A percentile compares a stretch with the other conserved stretches of the same genome.
These are phyloP conservation scores for Trichogramma evanescens DNA, from an alignment of 2,888 invertebrate species.

Conservation along the genomic window DNA sequence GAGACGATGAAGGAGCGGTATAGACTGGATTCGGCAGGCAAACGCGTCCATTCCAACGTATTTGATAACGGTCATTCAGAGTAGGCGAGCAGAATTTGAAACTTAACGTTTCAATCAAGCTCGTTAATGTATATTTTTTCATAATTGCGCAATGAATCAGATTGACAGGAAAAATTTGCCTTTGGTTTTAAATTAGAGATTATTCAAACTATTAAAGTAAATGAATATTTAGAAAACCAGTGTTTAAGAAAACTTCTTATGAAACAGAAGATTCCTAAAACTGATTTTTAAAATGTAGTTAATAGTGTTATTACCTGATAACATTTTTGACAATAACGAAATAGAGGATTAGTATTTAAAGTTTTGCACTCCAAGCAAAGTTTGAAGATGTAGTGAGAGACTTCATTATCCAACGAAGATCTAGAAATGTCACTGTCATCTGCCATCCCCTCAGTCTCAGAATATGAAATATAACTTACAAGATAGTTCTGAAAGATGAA, in stretches of 20 bases:
- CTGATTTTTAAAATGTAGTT: not conserved
- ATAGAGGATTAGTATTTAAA: constrained; percentile 58
- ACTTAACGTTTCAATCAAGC: too few species aligned
- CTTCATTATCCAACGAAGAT: constrained; percentile 44
- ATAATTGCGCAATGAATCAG: too few species aligned
- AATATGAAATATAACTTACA: constrained; percentile 11
- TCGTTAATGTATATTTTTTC: too few species aligned
- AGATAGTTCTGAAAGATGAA: not conserved
- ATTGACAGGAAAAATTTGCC: not conserved
- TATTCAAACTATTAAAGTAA: not conserved
- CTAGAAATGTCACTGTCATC: constrained; percentile 39
- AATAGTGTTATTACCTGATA: constrained; percentile 53
- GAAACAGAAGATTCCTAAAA: not conserved
- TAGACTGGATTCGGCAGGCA: too few species aligned
- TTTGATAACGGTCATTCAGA: too few species aligned
- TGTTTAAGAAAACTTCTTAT: not conserved
- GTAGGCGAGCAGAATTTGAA: too few species aligned
- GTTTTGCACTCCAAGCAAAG: constrained; percentile 59
- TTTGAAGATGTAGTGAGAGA: constrained; percentile 57
- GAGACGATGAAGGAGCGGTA: too few species aligned
- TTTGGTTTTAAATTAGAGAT: not conserved
- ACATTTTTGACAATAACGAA: constrained; percentile 64
- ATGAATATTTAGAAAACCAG: not conserved
- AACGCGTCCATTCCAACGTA: too few species aligned
- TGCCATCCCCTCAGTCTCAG: constrained; percentile 32